phyloP scores from a whole-genome alignment of 92 coral and sea anemone genomes.

The Paragorgia papillata region DNA sequence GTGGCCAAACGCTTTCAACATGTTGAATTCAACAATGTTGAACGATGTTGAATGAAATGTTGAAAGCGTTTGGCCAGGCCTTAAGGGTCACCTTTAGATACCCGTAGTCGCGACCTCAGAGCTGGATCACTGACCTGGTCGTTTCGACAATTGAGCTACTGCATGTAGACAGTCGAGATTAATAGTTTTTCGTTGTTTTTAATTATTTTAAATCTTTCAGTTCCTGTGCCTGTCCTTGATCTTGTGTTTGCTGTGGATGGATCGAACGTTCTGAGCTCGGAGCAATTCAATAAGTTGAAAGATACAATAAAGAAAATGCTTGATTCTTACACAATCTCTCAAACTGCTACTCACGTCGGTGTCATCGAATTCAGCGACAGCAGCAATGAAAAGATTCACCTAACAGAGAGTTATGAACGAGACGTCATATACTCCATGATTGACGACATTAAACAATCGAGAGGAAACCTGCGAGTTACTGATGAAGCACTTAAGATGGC shows the following conservation, averaged over 20 bases:
- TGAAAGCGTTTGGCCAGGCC: too few species aligned
- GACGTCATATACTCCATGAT: slow-evolving; percentile 64
- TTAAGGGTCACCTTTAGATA: too few species aligned
- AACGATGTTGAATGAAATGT: too few species aligned
- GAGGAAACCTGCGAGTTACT: slow-evolving; percentile 52
- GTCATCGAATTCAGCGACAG: slow-evolving; percentile 68
- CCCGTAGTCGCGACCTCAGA: too few species aligned
- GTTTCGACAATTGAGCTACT: too few species aligned
- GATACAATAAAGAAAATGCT: slow-evolving; percentile 61
- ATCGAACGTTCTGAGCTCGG: slow-evolving; percentile 61
- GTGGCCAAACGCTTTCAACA: too few species aligned
- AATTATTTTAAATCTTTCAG: too few species aligned
- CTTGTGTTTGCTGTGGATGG: slow-evolving; percentile 84
- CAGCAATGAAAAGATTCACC: slow-evolving; percentile 61
- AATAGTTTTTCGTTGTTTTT: too few species aligned
- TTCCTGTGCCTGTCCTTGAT: slow-evolving; percentile 67
- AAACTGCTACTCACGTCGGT: slow-evolving; percentile 67
- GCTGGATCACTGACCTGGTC: too few species aligned
- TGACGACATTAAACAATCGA: slow-evolving; percentile 60
- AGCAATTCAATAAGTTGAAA: slow-evolving; percentile 60
- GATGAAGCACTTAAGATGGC: slow-evolving; percentile 71
- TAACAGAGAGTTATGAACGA: slow-evolving; percentile 55
- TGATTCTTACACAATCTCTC: slow-evolving; percentile 66
- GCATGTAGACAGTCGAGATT: too few species aligned
- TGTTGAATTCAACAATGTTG: too few species aligned